A percentile compares a stretch with the other conserved stretches of the same genome.
Conservation (phyloP, 92 coral and sea anemone genomes). For the Zoanthus sociatus region DNA sequence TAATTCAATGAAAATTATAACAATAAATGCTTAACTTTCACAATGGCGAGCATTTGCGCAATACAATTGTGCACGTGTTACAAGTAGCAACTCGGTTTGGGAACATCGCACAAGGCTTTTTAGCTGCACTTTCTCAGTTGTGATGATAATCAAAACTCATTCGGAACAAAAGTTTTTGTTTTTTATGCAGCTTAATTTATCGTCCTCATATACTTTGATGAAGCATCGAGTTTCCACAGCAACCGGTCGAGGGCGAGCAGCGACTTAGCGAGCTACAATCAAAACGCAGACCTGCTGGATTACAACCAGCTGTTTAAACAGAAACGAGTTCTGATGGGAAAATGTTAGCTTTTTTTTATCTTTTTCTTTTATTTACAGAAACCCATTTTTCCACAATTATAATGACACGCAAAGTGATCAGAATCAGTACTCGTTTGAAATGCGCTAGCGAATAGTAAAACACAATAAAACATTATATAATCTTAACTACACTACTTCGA, state of each 20-base stretch:
- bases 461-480: too few relatives aligned
- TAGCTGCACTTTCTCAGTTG: background rate
- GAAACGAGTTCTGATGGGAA: too few relatives aligned
- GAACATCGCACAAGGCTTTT: background rate
- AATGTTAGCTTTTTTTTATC: too few relatives aligned
- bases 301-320: constrained; percentile 33
- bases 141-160: background rate
- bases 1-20: background rate
- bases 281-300: constrained; percentile 1
- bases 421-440: too few relatives aligned
- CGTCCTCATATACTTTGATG: background rate
- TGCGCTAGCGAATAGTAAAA: too few relatives aligned
- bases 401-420: too few relatives aligned
- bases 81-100: constrained; percentile 19
- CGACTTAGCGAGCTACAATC: background rate
- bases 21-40: constrained; percentile 14
- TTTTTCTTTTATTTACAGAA: too few relatives aligned
- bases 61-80: constrained; percentile 28
- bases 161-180: background rate
- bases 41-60: constrained; percentile 22
- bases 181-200: background rate
- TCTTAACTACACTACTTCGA: too few relatives aligned
- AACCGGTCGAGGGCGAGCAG: background rate
- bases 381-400: too few relatives aligned
- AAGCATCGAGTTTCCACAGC: constrained; percentile 4